Conservation (phyloP, 2,888 invertebrate species). For the Cylloceria caligata region DNA sequence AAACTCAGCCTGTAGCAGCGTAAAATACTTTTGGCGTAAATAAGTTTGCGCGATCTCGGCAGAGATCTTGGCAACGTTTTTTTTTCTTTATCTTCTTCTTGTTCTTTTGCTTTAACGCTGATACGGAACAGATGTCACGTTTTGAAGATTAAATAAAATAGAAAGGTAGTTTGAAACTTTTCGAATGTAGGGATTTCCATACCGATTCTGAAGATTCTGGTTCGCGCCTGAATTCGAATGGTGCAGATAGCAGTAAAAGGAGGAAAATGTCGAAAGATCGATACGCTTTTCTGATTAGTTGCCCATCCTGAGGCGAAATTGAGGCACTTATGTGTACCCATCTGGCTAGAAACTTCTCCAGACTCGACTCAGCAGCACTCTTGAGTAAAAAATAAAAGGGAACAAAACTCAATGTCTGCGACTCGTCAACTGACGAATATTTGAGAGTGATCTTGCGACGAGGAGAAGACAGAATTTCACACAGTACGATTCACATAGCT, state of each 20-base stretch:
- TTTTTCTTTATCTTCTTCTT: conserved; percentile 13
- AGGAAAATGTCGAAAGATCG: background rate
- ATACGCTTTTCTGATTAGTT: conserved; percentile 39
- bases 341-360: background rate
- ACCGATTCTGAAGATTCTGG: conserved; percentile 10
- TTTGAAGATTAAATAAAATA: conserved; percentile 28
- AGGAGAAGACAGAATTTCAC: conserved; percentile 15
- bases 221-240: conserved; percentile 8
- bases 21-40: conserved; percentile 6
- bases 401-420: conserved; percentile 6
- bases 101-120: conserved; percentile 1
- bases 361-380: conserved; percentile 26
- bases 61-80: conserved; percentile 12
- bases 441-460: conserved; percentile 24
- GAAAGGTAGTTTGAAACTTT: conserved; percentile 17
- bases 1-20: conserved; percentile 1
- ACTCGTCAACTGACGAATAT: conserved; percentile 56
- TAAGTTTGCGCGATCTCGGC: conserved; percentile 22
- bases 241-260: background rate
- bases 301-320: background rate
- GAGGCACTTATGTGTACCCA: background rate
- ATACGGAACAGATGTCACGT: conserved; percentile 50
- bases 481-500: conserved; percentile 48
- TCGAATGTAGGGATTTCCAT: conserved; percentile 33
- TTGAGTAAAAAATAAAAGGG: background rate